Conservation (phyloP, 2,113 vertebrate species). For the Eulemur rufifrons region DNA sequence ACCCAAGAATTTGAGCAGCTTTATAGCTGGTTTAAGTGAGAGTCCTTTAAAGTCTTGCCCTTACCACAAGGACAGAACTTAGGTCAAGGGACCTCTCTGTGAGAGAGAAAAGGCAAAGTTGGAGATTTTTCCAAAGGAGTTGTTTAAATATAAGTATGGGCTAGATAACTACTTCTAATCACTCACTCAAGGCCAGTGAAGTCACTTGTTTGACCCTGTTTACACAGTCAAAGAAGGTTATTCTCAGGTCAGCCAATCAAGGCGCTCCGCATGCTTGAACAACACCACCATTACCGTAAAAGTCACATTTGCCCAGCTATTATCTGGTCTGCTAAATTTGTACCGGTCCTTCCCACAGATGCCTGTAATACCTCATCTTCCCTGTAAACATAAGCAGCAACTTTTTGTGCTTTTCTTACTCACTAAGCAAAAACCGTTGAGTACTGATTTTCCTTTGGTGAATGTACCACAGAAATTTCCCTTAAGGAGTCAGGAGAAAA, state of each 20-base stretch:
- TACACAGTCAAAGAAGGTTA: neutral
- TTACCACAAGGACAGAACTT: neutral
- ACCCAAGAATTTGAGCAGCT: conserved; percentile 81
- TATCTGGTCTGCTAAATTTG: conserved; percentile 46
- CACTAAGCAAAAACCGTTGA: conserved; percentile 1
- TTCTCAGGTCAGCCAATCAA: neutral
- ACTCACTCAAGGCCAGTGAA: neutral
- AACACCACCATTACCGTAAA: neutral
- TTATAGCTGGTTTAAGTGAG: conserved; percentile 69
- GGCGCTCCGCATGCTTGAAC: neutral
- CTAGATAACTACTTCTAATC: conserved; percentile 25
- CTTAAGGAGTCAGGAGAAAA: conserved; percentile 18
- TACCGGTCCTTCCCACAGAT: neutral
- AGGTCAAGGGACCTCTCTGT: neutral
- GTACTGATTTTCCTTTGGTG: conserved; percentile 45
- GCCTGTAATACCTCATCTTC: neutral
- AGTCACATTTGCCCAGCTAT: neutral
- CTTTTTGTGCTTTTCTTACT: conserved; percentile 28
- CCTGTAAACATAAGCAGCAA: neutral
- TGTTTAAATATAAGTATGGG: neutral
- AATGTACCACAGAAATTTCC: neutral
- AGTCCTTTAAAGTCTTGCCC: neutral
- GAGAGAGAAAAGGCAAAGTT: neutral
- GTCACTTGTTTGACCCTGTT: conserved; percentile 22
- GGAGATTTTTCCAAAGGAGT: conserved; percentile 18